Conservation (phyloP, 2,888 invertebrate genomes). For the Ichneumoninae sp. region DNA sequence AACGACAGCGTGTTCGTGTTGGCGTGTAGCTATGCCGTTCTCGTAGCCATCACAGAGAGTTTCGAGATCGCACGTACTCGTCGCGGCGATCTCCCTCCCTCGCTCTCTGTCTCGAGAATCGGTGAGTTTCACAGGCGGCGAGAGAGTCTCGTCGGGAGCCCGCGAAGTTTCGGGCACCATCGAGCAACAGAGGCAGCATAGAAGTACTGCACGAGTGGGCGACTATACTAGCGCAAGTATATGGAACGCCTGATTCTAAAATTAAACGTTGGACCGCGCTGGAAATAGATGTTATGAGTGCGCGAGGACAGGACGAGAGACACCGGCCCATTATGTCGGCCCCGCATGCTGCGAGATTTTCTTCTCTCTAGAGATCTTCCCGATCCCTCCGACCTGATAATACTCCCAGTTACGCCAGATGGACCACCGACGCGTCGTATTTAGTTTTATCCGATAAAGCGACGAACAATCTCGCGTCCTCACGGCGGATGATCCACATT, state of each 20-base stretch:
- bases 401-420: neutral
- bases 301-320: slow-evolving; percentile 84
- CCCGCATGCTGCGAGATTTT: slow-evolving; percentile 52
- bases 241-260: slow-evolving; percentile 83
- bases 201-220: slow-evolving; percentile 74
- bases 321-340: slow-evolving; percentile 78
- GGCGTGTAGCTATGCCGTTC: slow-evolving; percentile 7
- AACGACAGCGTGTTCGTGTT: neutral
- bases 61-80: slow-evolving; percentile 9
- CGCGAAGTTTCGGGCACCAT: slow-evolving; percentile 30
- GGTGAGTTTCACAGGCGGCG: slow-evolving; percentile 7
- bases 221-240: slow-evolving; percentile 79
- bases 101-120: slow-evolving; percentile 22
- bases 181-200: slow-evolving; percentile 23
- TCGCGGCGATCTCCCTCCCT: neutral
- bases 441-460: neutral
- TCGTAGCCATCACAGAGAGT: slow-evolving; percentile 16
- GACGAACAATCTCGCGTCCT: neutral
- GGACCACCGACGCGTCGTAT: neutral
- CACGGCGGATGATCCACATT: neutral
- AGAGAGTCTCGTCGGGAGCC: slow-evolving; percentile 8
- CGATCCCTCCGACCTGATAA: slow-evolving; percentile 31
- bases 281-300: slow-evolving; percentile 85
- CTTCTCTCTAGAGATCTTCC: slow-evolving; percentile 14
- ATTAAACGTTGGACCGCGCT: slow-evolving; percentile 83